Evolutionary conservation across 2,888 invertebrate genomes (phyloP).

Genomic region (Leucoma salicis): DNA sequence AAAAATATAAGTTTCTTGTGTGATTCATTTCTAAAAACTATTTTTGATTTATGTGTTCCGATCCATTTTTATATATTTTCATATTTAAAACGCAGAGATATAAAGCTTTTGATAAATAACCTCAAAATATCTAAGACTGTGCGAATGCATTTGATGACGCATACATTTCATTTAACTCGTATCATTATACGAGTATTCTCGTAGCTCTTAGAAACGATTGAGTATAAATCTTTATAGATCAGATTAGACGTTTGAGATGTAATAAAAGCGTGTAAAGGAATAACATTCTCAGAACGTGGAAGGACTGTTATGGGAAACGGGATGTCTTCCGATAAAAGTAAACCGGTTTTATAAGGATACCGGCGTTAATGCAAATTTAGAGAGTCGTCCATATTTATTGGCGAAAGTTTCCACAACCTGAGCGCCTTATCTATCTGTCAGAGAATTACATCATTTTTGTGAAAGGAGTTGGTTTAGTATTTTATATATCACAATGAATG

Average conservation of each 20-base stretch:
- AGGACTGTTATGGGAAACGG: no score
- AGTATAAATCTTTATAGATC: conserved; percentile 55
- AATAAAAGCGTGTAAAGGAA: conserved; percentile 6
- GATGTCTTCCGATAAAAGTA: conserved; percentile 17
- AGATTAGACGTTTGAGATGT: conserved; percentile 38
- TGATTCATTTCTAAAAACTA: no score
- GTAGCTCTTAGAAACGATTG: conserved; percentile 34
- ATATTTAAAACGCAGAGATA: no score
- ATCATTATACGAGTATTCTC: conserved; percentile 1
- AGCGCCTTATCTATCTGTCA: conserved; percentile 10
- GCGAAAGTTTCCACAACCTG: conserved; percentile 2
- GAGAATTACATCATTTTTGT: conserved; percentile 21
- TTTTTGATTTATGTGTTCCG: no score
- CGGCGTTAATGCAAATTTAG: conserved; percentile 1
- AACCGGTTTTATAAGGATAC: conserved; percentile 6
- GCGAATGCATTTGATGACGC: no score
- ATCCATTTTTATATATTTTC: no score
- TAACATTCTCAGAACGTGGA: not conserved
- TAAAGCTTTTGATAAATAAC: no score
- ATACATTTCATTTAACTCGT: no score
- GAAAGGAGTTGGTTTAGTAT: conserved; percentile 6
- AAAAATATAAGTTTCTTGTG: no score
- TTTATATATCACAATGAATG: not conserved
- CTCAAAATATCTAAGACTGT: no score
- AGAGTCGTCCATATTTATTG: not conserved